Evolutionary conservation across 1,140 invertebrate species (phyloP).

Genomic region (Chrysomallon squamiferum): DNA sequence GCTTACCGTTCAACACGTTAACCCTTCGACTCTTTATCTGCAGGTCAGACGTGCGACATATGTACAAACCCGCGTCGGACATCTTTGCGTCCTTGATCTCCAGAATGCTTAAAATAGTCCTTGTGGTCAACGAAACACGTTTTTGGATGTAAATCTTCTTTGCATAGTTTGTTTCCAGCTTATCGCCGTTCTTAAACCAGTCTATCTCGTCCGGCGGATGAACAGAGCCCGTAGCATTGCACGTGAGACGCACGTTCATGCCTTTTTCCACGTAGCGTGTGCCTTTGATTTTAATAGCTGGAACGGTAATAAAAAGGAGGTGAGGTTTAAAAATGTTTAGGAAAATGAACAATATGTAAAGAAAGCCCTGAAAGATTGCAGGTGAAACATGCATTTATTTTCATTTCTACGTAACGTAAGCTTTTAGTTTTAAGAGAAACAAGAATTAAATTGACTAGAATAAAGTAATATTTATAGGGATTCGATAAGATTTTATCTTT

Average conservation of each 20-base stretch:
- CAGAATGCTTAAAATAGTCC: conserved; percentile 43
- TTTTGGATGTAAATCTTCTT: conserved; percentile 33
- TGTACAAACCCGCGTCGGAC: conserved; percentile 43
- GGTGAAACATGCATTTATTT: too few relatives aligned
- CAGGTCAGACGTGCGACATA: conserved; percentile 41
- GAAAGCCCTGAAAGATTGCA: too few relatives aligned
- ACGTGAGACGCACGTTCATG: conserved; percentile 32
- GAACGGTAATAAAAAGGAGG: background rate
- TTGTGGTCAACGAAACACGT: conserved; percentile 31
- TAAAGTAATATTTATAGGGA: too few relatives aligned
- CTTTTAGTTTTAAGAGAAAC: too few relatives aligned
- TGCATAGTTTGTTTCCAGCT: conserved; percentile 33
- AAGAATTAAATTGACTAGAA: too few relatives aligned
- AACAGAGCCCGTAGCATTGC: conserved; percentile 47
- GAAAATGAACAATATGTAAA: too few relatives aligned
- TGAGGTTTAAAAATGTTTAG: too few relatives aligned
- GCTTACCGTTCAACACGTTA: conserved; percentile 45
- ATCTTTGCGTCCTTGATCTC: conserved; percentile 37
- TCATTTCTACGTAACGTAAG: too few relatives aligned
- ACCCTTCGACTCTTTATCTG: conserved; percentile 40
- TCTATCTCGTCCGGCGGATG: conserved; percentile 50
- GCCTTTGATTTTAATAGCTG: conserved; percentile 44
- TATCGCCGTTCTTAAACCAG: conserved; percentile 53
- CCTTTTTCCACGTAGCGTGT: conserved; percentile 42
- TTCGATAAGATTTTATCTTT: too few relatives aligned